Base-by-base conservation (phyloP, 2,888 invertebrate species). In the Parnassius orleans region DNA sequence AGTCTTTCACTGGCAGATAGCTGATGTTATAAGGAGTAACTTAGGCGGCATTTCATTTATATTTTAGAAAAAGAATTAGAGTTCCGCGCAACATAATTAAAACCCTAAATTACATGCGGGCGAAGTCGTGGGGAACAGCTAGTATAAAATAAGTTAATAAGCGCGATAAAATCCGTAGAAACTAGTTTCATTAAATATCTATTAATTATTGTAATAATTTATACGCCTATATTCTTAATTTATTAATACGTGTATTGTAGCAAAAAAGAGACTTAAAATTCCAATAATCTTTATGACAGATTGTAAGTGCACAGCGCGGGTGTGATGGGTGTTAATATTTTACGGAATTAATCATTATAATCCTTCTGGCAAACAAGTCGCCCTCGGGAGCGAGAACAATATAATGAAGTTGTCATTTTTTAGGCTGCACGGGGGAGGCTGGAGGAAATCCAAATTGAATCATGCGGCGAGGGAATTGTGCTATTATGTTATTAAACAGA, bases 391-490 rank as follows among this genome's bases (percentile, higher is more conserved):
- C 77, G 82, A 79, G 87, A 85, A 88, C 89, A 87, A 87, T 90
- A 87, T 91, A 91, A 91, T 91, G 91, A 91, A 91, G 90, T 91
- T 91, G 91, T 91, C 90, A 91, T 91, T 91, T 91, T 91, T 91
- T 91, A 90, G 90, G 75, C 86, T 78, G 81, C 86, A 82, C 84
- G 77, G 77, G 89, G 90, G 90, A 90, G 86, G 89, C 87, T 89
- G 90, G 86, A 90, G 90, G 88, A 93, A 93, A 93, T 93, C 93
- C 91, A 93, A 93, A 93, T 93, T 93, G 93, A 93, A 93, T 93
- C 92, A 92, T 92, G 92, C 90, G 92, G 92, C 93, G 91, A 90
- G 93, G 92, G 92, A 93, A 93, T 93, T 93, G 93, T 93, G 93
- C 93, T 92, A 93, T 93, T 93, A 93, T 93, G 93, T 93, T 92